These are phyloP conservation scores for Drosophila littoralis DNA, from an alignment of 1,140 invertebrate genomes.

Conservation along the genomic window DNA sequence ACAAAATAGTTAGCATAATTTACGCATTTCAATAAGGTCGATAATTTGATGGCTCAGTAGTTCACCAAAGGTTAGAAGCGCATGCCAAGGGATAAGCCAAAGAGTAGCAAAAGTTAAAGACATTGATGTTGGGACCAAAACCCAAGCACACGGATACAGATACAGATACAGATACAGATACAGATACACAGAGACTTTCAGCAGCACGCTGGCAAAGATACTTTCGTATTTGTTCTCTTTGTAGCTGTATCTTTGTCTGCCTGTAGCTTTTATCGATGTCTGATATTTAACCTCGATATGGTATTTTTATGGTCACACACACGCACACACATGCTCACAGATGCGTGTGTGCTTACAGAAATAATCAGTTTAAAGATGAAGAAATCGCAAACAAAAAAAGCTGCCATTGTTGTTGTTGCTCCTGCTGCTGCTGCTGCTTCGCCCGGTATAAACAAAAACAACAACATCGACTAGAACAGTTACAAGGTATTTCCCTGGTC, in stretches of 20 bases:
- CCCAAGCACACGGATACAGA: constrained; percentile 26
- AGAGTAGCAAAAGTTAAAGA: not conserved
- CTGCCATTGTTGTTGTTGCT: constrained; percentile 27
- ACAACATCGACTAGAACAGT: constrained; percentile 47
- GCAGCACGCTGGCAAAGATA: constrained; percentile 41
- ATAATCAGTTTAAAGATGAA: constrained; percentile 81
- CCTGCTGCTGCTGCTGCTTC: not conserved
- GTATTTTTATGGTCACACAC: constrained; percentile 52
- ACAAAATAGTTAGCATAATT: constrained; percentile 79
- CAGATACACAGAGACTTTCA: not conserved
- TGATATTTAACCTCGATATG: constrained; percentile 78
- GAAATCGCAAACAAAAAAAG: constrained; percentile 72
- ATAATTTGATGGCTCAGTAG: constrained; percentile 77
- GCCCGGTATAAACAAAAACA: constrained; percentile 37
- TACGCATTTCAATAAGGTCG: constrained; percentile 78
- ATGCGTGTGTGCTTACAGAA: constrained; percentile 55
- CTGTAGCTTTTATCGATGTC: constrained; percentile 74
- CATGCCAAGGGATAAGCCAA: constrained; percentile 1
- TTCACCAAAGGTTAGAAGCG: constrained; percentile 50
- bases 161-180: constrained; percentile 7
- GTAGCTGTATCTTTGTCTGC: constrained; percentile 52
- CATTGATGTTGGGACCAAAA: constrained; percentile 7
- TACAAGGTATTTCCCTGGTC: constrained; percentile 81
- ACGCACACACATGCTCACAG: constrained; percentile 18
- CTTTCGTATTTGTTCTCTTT: constrained; percentile 50